These are phyloP conservation scores for Brachionus manjavacas DNA, from an alignment of 1,140 invertebrate genomes.

Conservation along the genomic window DNA sequence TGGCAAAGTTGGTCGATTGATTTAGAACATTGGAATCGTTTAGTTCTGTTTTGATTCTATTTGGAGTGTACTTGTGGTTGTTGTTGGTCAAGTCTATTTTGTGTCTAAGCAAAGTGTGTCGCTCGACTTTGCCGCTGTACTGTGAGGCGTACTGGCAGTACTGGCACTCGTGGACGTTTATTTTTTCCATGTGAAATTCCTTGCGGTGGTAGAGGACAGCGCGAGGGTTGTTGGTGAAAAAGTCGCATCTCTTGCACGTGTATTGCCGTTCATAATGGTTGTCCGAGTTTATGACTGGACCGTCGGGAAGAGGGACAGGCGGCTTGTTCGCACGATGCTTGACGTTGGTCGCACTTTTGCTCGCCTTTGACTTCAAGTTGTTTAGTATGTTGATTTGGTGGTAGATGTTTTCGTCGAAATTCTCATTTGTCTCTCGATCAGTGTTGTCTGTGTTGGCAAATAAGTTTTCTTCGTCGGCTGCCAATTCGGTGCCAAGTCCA, in stretches of 20 bases:
- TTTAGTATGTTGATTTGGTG: neutral
- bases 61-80: constrained; percentile 11
- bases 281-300: constrained; percentile 19
- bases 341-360: neutral
- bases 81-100: constrained; percentile 32
- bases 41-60: neutral
- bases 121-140: constrained; percentile 37
- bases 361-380: neutral
- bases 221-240: constrained; percentile 17
- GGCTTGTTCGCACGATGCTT: neutral
- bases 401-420: neutral
- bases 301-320: neutral
- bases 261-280: constrained; percentile 39
- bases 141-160: constrained; percentile 34
- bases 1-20: constrained; percentile 28
- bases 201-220: constrained; percentile 35
- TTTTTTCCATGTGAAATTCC: constrained; percentile 31
- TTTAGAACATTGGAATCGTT: constrained; percentile 31
- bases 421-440: neutral
- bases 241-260: constrained; percentile 28
- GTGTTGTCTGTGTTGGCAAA: neutral
- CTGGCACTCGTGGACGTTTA: constrained; percentile 31
- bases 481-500: neutral
- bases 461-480: neutral
- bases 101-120: constrained; percentile 34